Evolutionary conservation across 2,888 invertebrate species (phyloP), one percentile per base, ranked within the genome.

Genomic region (Venustoraphidia nigricollis): DNA sequence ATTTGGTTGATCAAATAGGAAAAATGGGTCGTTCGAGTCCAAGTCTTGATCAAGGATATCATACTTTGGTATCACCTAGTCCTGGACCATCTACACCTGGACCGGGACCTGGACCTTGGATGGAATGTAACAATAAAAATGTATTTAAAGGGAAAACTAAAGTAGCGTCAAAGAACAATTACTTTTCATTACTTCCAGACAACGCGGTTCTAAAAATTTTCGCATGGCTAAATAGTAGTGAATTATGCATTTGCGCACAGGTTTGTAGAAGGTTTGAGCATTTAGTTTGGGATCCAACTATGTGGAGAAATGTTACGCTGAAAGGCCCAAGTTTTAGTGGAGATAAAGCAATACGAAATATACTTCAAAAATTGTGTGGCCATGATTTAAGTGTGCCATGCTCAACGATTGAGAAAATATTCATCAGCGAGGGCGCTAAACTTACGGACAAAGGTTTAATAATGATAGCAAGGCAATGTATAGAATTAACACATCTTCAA

Each of bases 1-100:
- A 64, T 55, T 54, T 68, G 43, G 57, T 66, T 40, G 67, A 69
- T 53, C 67, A 64, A 55, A 68, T 67, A 53, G 58, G 61, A 17
- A 66, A 66, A 54, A 56, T 67, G 49, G 69, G 69, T 11, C 69
- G 76, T 54, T 70, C 73, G 53, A 77, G 77, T 59, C 80, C 84
- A 40, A 82, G 78, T 59, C 69, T 84, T 39, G 87, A 87, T 66
- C 84, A 87, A 64, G 87, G 87, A 2, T 87, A 87, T 67, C 86
- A 86, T 57, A 87, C 87, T 8, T 66, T 87, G 49, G 81, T 83
- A 1, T 73, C 76, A 14, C 73, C 76, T 41, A 73, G 74, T 56
- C 72, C 73, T 4, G 66, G 66, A n/a, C 63, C 66, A 9, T 59
- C 66, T 10, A 65, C 65, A 36, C 63, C 66, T 3, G 62, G 62